Evolutionary conservation across 2,888 invertebrate species (phyloP).

Genomic region (Andrena hattorfiana): DNA sequence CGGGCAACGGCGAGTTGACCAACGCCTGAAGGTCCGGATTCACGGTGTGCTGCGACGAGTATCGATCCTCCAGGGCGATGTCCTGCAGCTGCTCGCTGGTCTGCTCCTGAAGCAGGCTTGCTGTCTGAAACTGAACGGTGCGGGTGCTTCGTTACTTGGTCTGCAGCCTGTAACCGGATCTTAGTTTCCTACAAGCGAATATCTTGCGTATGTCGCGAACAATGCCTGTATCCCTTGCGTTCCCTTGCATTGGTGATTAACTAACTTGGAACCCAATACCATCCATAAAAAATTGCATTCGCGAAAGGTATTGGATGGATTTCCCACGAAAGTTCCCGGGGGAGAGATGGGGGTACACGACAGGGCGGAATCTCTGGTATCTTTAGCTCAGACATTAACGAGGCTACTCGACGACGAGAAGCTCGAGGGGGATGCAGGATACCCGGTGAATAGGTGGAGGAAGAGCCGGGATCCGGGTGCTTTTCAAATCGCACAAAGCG

Average conservation of each 20-base stretch:
- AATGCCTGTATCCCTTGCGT: background rate
- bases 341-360: conserved; percentile 5
- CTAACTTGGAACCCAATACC: background rate
- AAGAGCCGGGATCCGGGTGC: conserved; percentile 30
- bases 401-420: conserved; percentile 31
- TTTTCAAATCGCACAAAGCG: conserved; percentile 61
- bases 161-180: too few species aligned
- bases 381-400: conserved; percentile 49
- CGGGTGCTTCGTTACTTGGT: background rate
- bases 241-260: background rate
- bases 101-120: conserved; percentile 83
- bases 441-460: conserved; percentile 39
- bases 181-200: background rate
- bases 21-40: conserved; percentile 92
- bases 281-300: conserved; percentile 35
- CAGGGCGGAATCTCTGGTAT: conserved; percentile 48
- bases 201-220: background rate
- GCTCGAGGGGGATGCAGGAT: conserved; percentile 19
- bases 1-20: conserved; percentile 91
- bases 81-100: conserved; percentile 84
- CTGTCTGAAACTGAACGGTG: conserved; percentile 81
- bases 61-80: conserved; percentile 85
- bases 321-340: conserved; percentile 23
- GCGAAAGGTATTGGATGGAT: background rate
- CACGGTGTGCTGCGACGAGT: conserved; percentile 86